Evolutionary conservation across 2,888 invertebrate species (phyloP).

Genomic region (Nesidiocoris tenuis): DNA sequence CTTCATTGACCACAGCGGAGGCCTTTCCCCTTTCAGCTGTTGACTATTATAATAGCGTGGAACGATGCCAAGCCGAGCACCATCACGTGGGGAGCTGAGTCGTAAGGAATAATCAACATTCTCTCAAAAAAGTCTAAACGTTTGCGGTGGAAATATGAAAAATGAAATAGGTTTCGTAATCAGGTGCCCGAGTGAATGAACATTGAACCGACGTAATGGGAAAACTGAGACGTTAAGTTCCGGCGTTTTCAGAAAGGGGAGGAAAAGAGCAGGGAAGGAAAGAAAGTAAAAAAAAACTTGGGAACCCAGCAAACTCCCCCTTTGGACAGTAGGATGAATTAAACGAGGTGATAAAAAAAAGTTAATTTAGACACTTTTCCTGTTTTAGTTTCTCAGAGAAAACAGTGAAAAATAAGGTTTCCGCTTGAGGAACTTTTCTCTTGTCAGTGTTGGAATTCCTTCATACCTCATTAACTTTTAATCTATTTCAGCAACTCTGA

Average conservation of each 20-base stretch:
- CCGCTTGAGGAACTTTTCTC: slow-evolving; percentile 30
- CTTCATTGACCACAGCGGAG: neutral
- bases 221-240: slow-evolving; percentile 24
- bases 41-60: neutral
- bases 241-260: neutral
- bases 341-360: slow-evolving; percentile 39
- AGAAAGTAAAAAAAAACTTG: slow-evolving; percentile 21
- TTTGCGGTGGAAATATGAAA: neutral
- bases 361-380: slow-evolving; percentile 40
- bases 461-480: slow-evolving; percentile 40
- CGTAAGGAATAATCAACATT: neutral
- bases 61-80: neutral
- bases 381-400: slow-evolving; percentile 40
- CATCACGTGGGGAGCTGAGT: neutral
- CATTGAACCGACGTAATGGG: slow-evolving; percentile 26
- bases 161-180: slow-evolving; percentile 19
- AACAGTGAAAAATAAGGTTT: slow-evolving; percentile 41
- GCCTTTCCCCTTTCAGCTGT: neutral
- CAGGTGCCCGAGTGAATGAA: slow-evolving; percentile 6
- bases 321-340: slow-evolving; percentile 35
- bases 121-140: neutral
- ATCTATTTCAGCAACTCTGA: slow-evolving; percentile 33
- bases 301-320: slow-evolving; percentile 16
- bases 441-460: slow-evolving; percentile 36
- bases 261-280: neutral